These are phyloP conservation scores for Hyperoplus lanceolatus DNA, from an alignment of 2,797 vertebrate species.

Conservation along the genomic window DNA sequence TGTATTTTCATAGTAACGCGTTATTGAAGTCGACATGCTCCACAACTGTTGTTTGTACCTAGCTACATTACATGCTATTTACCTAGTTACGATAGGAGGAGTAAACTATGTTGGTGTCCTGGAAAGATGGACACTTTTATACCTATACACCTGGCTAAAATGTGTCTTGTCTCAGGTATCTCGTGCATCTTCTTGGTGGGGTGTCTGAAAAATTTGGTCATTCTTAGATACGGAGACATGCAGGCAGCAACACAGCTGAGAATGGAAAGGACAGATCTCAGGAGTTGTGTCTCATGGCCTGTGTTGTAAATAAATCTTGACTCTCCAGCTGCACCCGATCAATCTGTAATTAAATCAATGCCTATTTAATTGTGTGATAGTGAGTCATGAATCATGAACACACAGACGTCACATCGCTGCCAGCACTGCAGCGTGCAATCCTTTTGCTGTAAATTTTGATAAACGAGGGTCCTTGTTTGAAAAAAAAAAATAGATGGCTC, in stretches of 20 bases:
- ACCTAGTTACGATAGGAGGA: not conserved
- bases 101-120: not conserved
- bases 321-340: not conserved
- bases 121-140: not conserved
- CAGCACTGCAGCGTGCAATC: not conserved
- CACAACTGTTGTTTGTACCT: too few relatives aligned
- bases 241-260: not conserved
- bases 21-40: too few relatives aligned
- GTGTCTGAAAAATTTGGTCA: not conserved
- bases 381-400: conserved; percentile 5
- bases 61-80: too few relatives aligned
- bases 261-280: not conserved
- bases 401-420: not conserved
- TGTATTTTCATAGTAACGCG: too few relatives aligned
- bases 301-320: conserved; percentile 1
- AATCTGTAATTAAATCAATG: not conserved
- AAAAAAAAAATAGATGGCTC: conserved; percentile 39
- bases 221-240: not conserved
- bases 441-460: conserved; percentile 1
- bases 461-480: conserved; percentile 35
- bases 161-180: not conserved
- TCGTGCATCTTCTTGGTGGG: not conserved
- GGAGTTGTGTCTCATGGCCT: not conserved
- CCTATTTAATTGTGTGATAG: not conserved
- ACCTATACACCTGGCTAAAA: not conserved